Conservation (phyloP, 2,888 invertebrate species). For the Ophioninae sp. region DNA sequence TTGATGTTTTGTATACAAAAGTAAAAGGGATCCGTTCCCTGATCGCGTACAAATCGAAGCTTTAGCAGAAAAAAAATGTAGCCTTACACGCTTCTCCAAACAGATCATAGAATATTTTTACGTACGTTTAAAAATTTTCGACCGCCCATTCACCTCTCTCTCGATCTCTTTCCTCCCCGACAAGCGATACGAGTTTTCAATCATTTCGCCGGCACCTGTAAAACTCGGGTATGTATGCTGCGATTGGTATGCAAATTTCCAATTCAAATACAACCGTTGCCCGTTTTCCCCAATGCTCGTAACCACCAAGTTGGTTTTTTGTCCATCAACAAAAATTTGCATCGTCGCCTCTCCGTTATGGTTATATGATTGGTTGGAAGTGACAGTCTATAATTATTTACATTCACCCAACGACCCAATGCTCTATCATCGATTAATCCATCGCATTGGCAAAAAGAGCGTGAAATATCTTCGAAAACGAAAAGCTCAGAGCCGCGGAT, state of each 20-base stretch:
- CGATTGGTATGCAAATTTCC: constrained; percentile 64
- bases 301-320: constrained; percentile 11
- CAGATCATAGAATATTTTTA: constrained; percentile 19
- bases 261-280: constrained; percentile 62
- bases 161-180: constrained; percentile 12
- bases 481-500: neutral
- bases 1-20: too few species aligned
- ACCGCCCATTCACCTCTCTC: neutral
- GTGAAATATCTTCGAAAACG: neutral
- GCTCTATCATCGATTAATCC: neutral
- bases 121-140: neutral
- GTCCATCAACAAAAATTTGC: constrained; percentile 33
- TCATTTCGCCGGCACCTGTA: constrained; percentile 54
- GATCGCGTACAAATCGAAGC: too few species aligned
- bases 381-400: constrained; percentile 3
- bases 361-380: neutral
- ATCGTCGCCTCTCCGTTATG: neutral
- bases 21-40: too few species aligned
- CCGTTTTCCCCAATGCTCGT: constrained; percentile 23
- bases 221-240: constrained; percentile 49
- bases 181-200: constrained; percentile 47
- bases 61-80: too few species aligned
- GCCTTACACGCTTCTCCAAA: too few species aligned
- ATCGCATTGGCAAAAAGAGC: neutral
- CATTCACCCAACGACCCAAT: neutral